Conservation (phyloP, 2,888 invertebrate genomes). For the Diachrysia chrysitis region DNA sequence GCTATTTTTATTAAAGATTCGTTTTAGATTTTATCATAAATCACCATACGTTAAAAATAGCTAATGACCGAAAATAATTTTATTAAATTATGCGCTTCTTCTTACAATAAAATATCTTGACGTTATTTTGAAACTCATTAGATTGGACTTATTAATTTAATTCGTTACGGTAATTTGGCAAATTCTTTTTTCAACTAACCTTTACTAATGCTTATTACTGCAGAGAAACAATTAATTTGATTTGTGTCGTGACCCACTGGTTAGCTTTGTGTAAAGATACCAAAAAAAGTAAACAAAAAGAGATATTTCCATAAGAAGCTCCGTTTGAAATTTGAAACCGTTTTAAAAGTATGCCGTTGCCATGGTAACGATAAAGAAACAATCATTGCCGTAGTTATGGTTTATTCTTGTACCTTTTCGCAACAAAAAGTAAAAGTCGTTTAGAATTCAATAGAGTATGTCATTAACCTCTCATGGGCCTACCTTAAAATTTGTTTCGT, state of each 20-base stretch:
- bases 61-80: neutral
- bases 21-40: neutral
- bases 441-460: conserved; percentile 49
- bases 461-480: conserved; percentile 47
- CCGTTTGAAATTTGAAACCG: no score
- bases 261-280: neutral
- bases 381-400: neutral
- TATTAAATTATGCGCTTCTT: no score
- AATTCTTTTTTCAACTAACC: conserved; percentile 12
- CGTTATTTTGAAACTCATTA: conserved; percentile 4
- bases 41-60: neutral
- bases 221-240: conserved; percentile 13
- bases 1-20: neutral
- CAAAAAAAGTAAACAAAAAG: no score
- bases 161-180: conserved; percentile 16
- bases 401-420: conserved; percentile 22
- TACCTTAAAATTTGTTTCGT: conserved; percentile 25
- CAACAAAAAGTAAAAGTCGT: conserved; percentile 63
- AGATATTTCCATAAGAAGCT: no score
- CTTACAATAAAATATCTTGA: neutral
- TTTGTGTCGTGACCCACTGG: neutral
- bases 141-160: conserved; percentile 19
- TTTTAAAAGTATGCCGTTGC: no score
- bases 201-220: conserved; percentile 6
- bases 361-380: neutral